Base-by-base conservation (phyloP, 1,140 invertebrate species). In the Andrena cerasifolii region DNA sequence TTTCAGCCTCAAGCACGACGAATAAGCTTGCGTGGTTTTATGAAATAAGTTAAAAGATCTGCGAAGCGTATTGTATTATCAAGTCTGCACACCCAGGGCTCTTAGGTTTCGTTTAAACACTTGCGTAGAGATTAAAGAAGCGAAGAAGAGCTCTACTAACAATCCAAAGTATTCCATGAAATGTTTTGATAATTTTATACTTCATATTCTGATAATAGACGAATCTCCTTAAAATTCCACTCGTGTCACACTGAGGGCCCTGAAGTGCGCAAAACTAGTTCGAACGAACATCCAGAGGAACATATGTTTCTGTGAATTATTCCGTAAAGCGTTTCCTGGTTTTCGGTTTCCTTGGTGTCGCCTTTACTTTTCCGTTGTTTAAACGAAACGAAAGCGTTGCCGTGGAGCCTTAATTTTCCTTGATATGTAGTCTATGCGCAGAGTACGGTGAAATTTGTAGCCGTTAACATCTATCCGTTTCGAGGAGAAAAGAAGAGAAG, bases 351-450 rank as follows among this genome's bases (percentile, higher is more conserved):
- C 14, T 71, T 71, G 1, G 2, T 12, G 40, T n/a, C n/a, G n/a
- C n/a, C n/a, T 58, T 33, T 7, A 1, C 33, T 59, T 21, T 58
- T 51, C 8, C 7, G 2, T 24, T 8, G 8, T 78, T 78, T 53
- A 0, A 21, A 51, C 28, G 21, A 71, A 43, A 82, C 1, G 28
- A 8, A 28, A 10, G 21, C 24, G 45, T 56, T 80, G 49, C 49
- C 21, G 62, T 65, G 59, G 14, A 61, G 33, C 62, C 71, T 83
- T 82, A 72, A 72, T 82, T 73, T 83, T 67, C n/a, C 73, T 78
- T 54, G 33, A 82, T 81, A 76, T 40, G 10, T 76, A 82, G 78
- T 68, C 63, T 82, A 80, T 81, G 49, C 49, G 56, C 75, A 58
- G 40, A 26, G 45, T 75, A 53, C 33, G 6, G 56, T 49, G 58